Base-by-base conservation (phyloP, 2,888 invertebrate genomes). In the Stegophylla sp. region DNA sequence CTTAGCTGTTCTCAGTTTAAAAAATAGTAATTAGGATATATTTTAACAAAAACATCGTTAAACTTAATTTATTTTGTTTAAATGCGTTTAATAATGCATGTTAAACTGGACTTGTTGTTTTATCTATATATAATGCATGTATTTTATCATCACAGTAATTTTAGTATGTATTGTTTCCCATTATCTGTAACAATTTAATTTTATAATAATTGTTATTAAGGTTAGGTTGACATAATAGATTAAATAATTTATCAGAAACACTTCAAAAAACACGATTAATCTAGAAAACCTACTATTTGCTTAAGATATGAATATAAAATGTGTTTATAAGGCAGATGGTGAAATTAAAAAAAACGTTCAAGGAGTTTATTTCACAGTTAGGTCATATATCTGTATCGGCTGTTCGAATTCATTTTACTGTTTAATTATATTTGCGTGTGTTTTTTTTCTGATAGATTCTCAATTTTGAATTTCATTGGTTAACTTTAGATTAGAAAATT, bases 291-390 rank as follows among this genome's bases (percentile, higher is more conserved):
- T 45, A 26, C 59, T 72, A 17, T 7, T 9, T 28, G n/a, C n/a
- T n/a, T 20, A 10, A 61, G 56, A 48, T 51, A 63, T 34, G 10
- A 63, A 63, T 63, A 15, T 15, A 48, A 20, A 48, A 48, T 61
- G 48, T 63, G 61, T 15, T 1, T 20, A 56, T 20, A 59, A 3
- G n/a, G 43, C 43, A 20, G 56, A 34, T 34, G 3, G 41, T 67
- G 20, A 43, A 43, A 56, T 56, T 45, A 4, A 20, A 56, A 56
- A 71, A 69, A 71, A n/a, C n/a, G 61, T 69, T 79, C 61, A 51
- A 61, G 69, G 69, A 51, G 15, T 61, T 61, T 61, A 71, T 41
- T 23, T 79, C 23, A 71, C 17, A 61, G 61, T 79, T 51, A 71
- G 71, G 71, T 79, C 79, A 61, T 79, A n/a, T n/a, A n/a, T 48